phyloP scores from a whole-genome alignment of 2,888 invertebrate species.

The Ophraella communa region DNA sequence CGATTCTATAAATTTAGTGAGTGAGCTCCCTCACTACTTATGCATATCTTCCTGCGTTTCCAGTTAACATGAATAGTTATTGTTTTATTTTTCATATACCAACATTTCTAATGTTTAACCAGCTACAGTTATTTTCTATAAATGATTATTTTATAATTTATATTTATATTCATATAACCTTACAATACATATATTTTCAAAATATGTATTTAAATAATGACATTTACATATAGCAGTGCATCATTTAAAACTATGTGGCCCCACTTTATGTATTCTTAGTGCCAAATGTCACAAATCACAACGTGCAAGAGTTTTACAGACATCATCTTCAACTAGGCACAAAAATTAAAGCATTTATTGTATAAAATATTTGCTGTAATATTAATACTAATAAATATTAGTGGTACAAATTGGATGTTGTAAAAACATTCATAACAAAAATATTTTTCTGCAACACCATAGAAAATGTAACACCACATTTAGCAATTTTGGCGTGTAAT shows the following conservation, averaged over 20 bases:
- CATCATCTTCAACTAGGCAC: conserved; percentile 9
- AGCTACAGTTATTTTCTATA: not conserved
- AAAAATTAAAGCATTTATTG: conserved; percentile 2
- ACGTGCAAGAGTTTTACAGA: conserved; percentile 16
- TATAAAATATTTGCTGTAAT: not conserved
- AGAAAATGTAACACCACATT: too few species aligned
- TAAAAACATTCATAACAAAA: not conserved
- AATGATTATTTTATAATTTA: too few species aligned
- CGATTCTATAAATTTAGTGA: too few species aligned
- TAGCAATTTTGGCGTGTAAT: too few species aligned
- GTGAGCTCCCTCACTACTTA: too few species aligned
- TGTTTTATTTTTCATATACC: too few species aligned
- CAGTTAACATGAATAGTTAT: too few species aligned
- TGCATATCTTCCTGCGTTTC: too few species aligned
- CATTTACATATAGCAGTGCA: conserved; percentile 21
- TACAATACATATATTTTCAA: not conserved
- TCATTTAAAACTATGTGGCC: conserved; percentile 20
- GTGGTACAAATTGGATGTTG: not conserved
- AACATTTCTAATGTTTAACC: too few species aligned
- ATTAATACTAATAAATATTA: not conserved
- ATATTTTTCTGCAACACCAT: not conserved
- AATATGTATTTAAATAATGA: conserved; percentile 12
- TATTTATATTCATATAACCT: not conserved
- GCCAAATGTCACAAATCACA: conserved; percentile 26
- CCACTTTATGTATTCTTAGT: conserved; percentile 22